These are phyloP conservation scores for Syngnathus acus DNA, from an alignment of 2,797 vertebrate species.

Conservation along the genomic window DNA sequence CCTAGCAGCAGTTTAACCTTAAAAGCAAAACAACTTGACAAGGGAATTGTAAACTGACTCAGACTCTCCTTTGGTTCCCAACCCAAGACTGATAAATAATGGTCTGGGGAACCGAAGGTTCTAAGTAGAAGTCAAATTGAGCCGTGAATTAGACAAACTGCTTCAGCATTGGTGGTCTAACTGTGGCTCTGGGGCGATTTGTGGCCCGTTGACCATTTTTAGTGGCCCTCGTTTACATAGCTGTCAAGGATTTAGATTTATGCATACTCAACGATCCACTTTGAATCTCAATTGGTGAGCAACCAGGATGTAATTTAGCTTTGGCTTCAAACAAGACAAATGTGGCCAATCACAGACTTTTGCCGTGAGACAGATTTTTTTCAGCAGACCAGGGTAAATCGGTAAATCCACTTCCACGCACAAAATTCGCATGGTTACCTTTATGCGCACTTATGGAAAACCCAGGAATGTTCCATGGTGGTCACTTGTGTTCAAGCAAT, in stretches of 20 bases:
- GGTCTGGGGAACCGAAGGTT: not conserved
- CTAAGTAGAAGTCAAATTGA: no score
- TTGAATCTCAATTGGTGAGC: not conserved
- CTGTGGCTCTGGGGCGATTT: no score
- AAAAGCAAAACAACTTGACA: no score
- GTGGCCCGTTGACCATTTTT: no score
- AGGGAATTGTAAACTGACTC: not conserved
- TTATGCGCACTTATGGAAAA: not conserved
- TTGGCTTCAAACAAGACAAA: not conserved
- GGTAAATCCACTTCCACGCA: not conserved
- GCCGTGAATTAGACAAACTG: no score
- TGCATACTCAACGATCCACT: not conserved
- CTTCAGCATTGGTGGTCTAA: no score
- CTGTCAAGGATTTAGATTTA: not conserved
- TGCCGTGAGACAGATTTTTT: no score
- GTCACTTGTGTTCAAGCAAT: not conserved
- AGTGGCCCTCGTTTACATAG: not conserved
- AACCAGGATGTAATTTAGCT: not conserved
- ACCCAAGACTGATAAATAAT: not conserved
- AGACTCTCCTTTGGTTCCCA: not conserved
- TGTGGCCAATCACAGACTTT: not conserved
- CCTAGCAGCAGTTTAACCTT: no score
- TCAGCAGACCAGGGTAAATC: not conserved
- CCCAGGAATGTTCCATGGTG: not conserved
- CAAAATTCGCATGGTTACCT: not conserved